Conservation (phyloP, 2,888 invertebrate species). For the Crepidodera aurea region DNA sequence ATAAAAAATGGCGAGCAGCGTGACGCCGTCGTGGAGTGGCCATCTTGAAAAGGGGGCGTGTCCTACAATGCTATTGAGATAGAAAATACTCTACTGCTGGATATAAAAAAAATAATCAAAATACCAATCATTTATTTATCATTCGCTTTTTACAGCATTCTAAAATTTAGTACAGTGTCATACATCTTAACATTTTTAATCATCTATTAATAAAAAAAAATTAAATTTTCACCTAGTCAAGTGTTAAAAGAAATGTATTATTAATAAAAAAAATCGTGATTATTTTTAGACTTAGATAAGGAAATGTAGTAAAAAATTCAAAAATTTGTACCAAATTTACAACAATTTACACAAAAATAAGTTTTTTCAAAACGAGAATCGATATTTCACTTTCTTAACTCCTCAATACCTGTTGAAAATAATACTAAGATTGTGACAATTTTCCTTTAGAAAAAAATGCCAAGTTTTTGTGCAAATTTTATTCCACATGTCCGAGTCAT, state of each 20-base stretch:
- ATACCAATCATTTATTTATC: constrained; percentile 48
- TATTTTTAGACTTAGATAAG: not conserved
- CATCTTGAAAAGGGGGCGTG: no score
- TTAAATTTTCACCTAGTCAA: constrained; percentile 18
- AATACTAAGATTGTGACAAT: no score
- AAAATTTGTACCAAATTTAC: constrained; percentile 1
- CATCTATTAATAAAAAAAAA: constrained; percentile 30
- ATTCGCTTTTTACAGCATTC: constrained; percentile 41
- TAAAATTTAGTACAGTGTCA: constrained; percentile 43
- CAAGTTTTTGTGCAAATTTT: not conserved
- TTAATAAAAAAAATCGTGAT: not conserved
- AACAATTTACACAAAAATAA: not conserved
- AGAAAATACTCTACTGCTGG: no score
- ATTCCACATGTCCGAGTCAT: not conserved
- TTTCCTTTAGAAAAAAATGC: not conserved
- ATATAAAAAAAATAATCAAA: constrained; percentile 37
- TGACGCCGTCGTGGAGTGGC: no score
- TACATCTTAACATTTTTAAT: constrained; percentile 36
- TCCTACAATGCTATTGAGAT: no score
- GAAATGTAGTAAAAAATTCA: no score
- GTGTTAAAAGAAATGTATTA: constrained; percentile 15
- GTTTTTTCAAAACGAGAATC: not conserved
- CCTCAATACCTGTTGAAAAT: no score
- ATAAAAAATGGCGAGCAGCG: no score
- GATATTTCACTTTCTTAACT: not conserved